A percentile compares a stretch with the other conserved stretches of the same genome.
Conservation (phyloP, 2,113 vertebrate genomes). For the Brachyhypopomus gauderio region DNA sequence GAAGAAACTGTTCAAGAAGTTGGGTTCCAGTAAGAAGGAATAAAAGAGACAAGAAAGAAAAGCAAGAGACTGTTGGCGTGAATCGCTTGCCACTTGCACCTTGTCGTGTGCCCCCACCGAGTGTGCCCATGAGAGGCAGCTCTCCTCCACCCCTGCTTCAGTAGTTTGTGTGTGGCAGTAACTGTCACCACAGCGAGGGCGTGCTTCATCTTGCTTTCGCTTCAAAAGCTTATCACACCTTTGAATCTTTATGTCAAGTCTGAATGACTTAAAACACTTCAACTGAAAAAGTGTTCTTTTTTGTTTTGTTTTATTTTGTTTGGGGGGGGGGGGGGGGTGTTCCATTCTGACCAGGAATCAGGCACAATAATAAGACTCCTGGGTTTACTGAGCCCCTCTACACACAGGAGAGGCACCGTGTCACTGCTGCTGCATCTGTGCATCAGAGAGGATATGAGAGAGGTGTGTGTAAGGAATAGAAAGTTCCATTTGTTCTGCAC, state of each 20-base stretch:
- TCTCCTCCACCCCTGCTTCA: not conserved
- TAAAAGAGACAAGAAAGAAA: slow-evolving; percentile 82
- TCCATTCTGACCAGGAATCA: not conserved
- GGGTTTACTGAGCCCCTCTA: not conserved
- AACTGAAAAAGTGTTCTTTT: not conserved
- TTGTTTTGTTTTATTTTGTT: too few species aligned
- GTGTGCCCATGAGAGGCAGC: too few species aligned
- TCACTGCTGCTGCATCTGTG: not conserved
- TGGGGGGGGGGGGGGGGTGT: too few species aligned
- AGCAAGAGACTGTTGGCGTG: slow-evolving; percentile 17
- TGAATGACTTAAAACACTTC: not conserved
- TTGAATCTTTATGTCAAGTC: not conserved
- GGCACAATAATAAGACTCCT: slow-evolving; percentile 20
- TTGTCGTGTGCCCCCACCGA: slow-evolving; percentile 18
- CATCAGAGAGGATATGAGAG: not conserved
- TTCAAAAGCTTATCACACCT: not conserved
- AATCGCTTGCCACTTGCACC: slow-evolving; percentile 49
- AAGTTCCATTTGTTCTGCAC: slow-evolving; percentile 6
- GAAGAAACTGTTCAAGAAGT: slow-evolving; percentile 85
- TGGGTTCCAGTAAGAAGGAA: slow-evolving; percentile 87
- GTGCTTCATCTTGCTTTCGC: not conserved
- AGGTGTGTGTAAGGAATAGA: too few species aligned
- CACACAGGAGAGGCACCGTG: too few species aligned
- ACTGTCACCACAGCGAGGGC: slow-evolving; percentile 44
- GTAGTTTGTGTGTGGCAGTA: not conserved